Base-by-base conservation (phyloP, 1,140 invertebrate genomes). In the Laupala kohalensis region DNA sequence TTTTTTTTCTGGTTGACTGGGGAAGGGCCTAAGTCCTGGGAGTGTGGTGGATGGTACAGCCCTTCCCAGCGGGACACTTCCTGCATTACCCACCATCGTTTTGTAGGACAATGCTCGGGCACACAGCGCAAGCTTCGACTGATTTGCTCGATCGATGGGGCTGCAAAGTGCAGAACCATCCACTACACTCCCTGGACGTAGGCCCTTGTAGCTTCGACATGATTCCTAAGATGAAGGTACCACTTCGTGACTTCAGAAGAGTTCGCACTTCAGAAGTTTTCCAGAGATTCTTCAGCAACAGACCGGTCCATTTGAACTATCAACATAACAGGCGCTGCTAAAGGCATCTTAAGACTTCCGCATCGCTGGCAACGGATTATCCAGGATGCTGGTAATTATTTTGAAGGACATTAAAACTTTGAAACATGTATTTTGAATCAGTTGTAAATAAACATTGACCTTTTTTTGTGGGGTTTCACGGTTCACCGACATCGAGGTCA, bases 171-270 rank as follows among this genome's bases (percentile, higher is more conserved):
- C 75, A 77, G 26, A 69, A 72, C 70, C 75, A 78, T 74, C 74
- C 76, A 74, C 74, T 75, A 15, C 78, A 77, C 73, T 77, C 74
- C 73, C 73, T 72, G 68, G 75, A 79, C 76, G 72, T 78, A 25
- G 25, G 67, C 25, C 67, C 5, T 27, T 37, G 67, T 27, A 25
- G 25, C 67, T 69, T 69, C 23, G 67, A 69, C 26, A 12, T 69
- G 26, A 69, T 69, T 37, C 67, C 67, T 6, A 69, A 25, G 67
- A 66, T 66, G 64, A 66, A 66, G 23, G 23, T 6, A 66, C 64
- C 25, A 25, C 25, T 25, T 24, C 23, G 64, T 26, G 25, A n/a
- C n/a, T n/a, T n/a, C n/a, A n/a, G n/a, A n/a, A n/a, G n/a, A n/a
- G n/a, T n/a, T n/a, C n/a, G n/a, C n/a, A n/a, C n/a, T n/a, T n/a